Conservation (phyloP, 2,797 vertebrate species). For the Semotilus atromaculatus region DNA sequence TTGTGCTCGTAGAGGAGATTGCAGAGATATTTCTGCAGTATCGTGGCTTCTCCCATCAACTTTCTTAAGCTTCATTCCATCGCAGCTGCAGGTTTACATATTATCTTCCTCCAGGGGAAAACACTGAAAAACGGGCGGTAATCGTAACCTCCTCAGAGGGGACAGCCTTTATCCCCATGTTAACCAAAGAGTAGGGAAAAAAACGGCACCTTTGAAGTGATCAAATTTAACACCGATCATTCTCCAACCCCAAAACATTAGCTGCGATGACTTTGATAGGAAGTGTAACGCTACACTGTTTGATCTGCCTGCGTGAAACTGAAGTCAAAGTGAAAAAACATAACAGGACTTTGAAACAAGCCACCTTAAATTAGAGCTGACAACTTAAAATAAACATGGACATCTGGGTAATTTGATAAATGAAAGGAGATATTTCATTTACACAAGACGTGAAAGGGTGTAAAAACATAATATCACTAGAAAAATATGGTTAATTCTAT, state of each 20-base stretch:
- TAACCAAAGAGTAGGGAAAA: conserved; percentile 61
- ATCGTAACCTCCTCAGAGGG: conserved; percentile 76
- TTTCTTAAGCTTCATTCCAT: conserved; percentile 78
- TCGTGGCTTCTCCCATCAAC: conserved; percentile 73
- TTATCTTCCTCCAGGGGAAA: conserved; percentile 73
- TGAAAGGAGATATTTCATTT: conserved; percentile 81
- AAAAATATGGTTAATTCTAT: conserved; percentile 24
- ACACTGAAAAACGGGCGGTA: conserved; percentile 69
- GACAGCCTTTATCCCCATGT: conserved; percentile 71
- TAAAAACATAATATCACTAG: conserved; percentile 66
- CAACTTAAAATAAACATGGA: conserved; percentile 81
- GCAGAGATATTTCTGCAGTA: conserved; percentile 75
- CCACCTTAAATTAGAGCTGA: conserved; percentile 79
- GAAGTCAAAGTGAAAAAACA: conserved; percentile 69
- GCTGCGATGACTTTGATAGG: conserved; percentile 76
- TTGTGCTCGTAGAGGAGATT: conserved; percentile 84
- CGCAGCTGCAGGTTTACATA: conserved; percentile 74
- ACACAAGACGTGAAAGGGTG: conserved; percentile 71
- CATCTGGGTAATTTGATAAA: conserved; percentile 80
- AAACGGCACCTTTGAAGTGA: conserved; percentile 72
- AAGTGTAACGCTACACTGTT: conserved; percentile 76
- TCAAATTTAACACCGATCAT: conserved; percentile 80
- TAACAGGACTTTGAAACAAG: conserved; percentile 81
- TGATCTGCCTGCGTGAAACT: conserved; percentile 76
- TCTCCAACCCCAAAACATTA: conserved; percentile 80